Conservation (phyloP, 2,113 vertebrate species). For the Empidonax alnorum region DNA sequence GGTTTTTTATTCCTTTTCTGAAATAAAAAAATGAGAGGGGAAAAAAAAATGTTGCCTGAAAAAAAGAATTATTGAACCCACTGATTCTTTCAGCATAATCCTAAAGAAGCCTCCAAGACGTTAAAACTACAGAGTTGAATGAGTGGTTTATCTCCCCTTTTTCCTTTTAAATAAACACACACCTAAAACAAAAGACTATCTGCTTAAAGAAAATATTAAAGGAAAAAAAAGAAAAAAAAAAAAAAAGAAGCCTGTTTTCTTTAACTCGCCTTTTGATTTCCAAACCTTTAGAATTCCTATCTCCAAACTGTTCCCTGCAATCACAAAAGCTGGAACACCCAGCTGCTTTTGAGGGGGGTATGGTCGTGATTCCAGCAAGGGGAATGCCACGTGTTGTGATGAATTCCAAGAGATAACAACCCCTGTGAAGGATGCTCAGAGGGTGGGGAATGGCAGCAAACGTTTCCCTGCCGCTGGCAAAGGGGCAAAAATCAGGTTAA, state of each 20-base stretch:
- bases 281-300: background rate
- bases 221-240: background rate
- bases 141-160: background rate
- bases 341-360: background rate
- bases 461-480: background rate
- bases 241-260: background rate
- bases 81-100: background rate
- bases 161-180: background rate
- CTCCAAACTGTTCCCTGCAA: background rate
- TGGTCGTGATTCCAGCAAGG: background rate
- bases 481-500: background rate
- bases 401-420: background rate
- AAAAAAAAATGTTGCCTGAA: background rate
- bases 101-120: background rate
- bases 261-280: constrained; percentile 26
- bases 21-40: background rate
- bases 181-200: background rate
- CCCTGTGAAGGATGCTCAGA: background rate
- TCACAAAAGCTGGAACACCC: background rate
- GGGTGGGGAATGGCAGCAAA: rapidly evolving
- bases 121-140: background rate
- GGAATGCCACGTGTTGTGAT: background rate
- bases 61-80: background rate
- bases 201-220: background rate
- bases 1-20: background rate